Evolutionary conservation across 2,113 vertebrate species (phyloP).

Genomic region (Chrysemys picta): DNA sequence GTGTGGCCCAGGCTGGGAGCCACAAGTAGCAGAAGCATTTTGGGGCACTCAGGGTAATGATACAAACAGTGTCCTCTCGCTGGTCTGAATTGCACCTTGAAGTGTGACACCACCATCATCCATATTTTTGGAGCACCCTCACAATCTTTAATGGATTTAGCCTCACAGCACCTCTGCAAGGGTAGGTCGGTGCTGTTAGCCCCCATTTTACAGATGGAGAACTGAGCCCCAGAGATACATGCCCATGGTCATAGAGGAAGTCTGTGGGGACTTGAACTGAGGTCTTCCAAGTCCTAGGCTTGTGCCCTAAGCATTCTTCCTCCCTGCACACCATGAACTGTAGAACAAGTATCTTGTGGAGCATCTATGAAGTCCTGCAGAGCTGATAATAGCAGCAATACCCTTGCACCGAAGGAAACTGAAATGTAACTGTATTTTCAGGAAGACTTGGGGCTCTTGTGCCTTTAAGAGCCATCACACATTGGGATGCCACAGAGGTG

Average conservation of each 20-base stretch:
- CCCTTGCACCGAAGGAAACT: conserved; percentile 64
- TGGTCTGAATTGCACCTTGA: background rate
- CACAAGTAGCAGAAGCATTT: too few relatives aligned
- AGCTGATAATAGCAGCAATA: conserved; percentile 60
- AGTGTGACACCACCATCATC: background rate
- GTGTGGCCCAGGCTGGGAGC: too few relatives aligned
- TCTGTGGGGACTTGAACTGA: background rate
- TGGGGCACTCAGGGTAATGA: background rate
- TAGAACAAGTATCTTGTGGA: conserved; percentile 25
- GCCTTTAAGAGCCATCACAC: background rate
- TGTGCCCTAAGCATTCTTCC: background rate
- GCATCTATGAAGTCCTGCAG: conserved; percentile 48
- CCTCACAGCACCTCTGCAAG: background rate
- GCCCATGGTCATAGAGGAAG: background rate
- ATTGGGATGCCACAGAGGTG: background rate
- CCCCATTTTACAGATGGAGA: background rate
- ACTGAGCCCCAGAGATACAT: background rate
- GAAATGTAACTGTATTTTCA: conserved; percentile 42
- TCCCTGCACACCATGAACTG: background rate
- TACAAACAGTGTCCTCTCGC: background rate
- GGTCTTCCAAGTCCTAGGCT: too few relatives aligned
- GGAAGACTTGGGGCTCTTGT: conserved; percentile 51
- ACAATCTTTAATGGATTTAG: background rate
- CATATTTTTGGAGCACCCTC: background rate
- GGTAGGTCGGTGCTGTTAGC: background rate